Evolutionary conservation across 2,113 vertebrate genomes (phyloP).

Genomic region (Syngnathus scovelli): DNA sequence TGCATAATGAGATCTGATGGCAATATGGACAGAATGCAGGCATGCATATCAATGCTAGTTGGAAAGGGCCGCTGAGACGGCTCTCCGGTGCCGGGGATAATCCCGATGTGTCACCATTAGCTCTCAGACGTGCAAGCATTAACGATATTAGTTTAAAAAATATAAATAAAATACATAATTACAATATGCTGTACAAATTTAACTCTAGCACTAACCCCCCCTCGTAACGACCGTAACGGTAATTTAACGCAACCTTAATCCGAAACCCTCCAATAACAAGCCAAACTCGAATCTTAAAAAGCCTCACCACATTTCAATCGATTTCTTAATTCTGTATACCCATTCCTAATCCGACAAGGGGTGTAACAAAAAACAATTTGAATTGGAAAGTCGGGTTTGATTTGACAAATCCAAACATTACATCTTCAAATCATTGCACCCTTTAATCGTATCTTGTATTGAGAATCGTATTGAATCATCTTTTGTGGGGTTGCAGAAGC

Average conservation of each 20-base stretch:
- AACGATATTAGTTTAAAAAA: neutral
- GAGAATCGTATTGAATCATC: no score
- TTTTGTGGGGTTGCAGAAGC: no score
- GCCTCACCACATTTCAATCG: neutral
- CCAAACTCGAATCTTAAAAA: neutral
- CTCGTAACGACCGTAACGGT: neutral
- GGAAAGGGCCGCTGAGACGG: slow-evolving; percentile 8
- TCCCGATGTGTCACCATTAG: slow-evolving; percentile 6
- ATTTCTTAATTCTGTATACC: neutral
- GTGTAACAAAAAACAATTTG: no score
- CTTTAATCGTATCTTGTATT: no score
- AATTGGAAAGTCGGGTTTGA: no score
- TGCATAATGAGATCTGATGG: slow-evolving; percentile 56
- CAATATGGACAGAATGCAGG: slow-evolving; percentile 52
- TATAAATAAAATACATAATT: neutral
- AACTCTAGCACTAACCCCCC: neutral
- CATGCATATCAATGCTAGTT: slow-evolving; percentile 47
- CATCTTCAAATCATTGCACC: no score
- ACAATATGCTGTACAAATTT: neutral
- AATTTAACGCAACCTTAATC: neutral
- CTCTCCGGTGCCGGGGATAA: neutral
- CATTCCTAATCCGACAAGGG: no score
- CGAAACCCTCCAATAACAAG: neutral
- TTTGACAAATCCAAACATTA: no score
- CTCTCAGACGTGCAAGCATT: neutral